Evolutionary conservation across 2,888 invertebrate genomes (phyloP).

Genomic region (Tetragonisca angustula): DNA sequence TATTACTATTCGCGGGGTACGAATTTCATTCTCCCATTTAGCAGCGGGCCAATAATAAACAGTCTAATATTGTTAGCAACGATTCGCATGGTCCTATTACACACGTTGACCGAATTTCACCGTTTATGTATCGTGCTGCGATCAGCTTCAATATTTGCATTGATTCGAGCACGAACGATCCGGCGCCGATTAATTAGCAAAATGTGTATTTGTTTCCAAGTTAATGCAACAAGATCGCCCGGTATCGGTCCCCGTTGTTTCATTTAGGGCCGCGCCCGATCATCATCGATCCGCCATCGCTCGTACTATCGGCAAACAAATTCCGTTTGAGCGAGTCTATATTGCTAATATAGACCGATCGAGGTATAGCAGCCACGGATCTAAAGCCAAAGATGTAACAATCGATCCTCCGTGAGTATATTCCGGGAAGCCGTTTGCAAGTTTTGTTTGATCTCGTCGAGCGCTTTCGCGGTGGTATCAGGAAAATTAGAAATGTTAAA

Average conservation of each 20-base stretch:
- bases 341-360: background rate
- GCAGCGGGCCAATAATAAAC: background rate
- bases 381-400: background rate
- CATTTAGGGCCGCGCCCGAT: background rate
- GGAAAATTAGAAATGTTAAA: background rate
- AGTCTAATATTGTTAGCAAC: conserved; percentile 24
- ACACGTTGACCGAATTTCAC: background rate
- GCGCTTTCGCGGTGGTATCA: too few relatives aligned
- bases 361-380: background rate
- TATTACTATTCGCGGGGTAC: background rate
- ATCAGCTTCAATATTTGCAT: conserved; percentile 40
- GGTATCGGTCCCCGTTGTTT: conserved; percentile 5
- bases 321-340: background rate
- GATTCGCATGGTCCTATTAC: conserved; percentile 25
- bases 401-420: background rate
- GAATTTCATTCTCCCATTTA: conserved; percentile 13
- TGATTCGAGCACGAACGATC: conserved; percentile 12
- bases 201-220: conserved; percentile 37
- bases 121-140: background rate
- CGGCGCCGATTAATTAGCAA: conserved; percentile 42
- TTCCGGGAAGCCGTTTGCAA: background rate
- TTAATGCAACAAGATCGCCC: conserved; percentile 26
- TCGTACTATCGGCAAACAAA: background rate
- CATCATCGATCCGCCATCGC: background rate
- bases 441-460: background rate